Base-by-base conservation (phyloP, 2,888 invertebrate genomes). In the Ceratothoa steindachneri region DNA sequence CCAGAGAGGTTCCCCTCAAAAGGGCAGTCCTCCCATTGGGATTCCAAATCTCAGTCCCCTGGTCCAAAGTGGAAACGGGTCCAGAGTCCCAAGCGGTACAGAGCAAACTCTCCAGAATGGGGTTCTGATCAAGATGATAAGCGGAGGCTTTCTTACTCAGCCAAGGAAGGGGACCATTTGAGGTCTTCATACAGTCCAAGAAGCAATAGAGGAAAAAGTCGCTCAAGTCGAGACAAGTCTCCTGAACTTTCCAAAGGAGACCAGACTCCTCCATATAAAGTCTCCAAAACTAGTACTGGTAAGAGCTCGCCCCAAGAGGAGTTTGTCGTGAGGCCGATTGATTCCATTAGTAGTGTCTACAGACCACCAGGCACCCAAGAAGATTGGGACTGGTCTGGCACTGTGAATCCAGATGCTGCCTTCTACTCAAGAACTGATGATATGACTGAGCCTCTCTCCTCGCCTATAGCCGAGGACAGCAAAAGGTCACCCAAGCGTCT, bases 401-500 rank as follows among this genome's bases (percentile, higher is more conserved):
- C 52, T 51, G 52, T 19, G 19, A 24, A 24, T 60, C 41, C 41
- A 5, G 60, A 7, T 60, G 19, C 60, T 22, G 24, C n/a, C n/a
- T n/a, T 22, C 1, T 60, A 22, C 24, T 60, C n/a, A 22, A n/a
- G 22, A 12, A 24, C 22, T 3, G 24, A 24, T 7, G 60, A 60
- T 24, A 24, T 12, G 12, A 22, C 22, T 24, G 7, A 5, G 15
- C 41, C 41, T 41, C 41, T 41, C 5, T 9, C 7, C 7, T 41
- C 41, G 7, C 41, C 41, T 41, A 5, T 9, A 15, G 3, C 22
- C 12, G 27, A n/a, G n/a, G 1, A 60, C 12, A n/a, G 24, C 12
- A 24, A 60, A 7, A 24, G 60, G 1, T 88, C 88, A 0, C 88
- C 88, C 0, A 88, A 87, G 82, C 84, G 89, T 71, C 83, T 88